These are phyloP conservation scores for Enteromius anoplus DNA, from an alignment of 2,797 vertebrate genomes.

Conservation along the genomic window DNA sequence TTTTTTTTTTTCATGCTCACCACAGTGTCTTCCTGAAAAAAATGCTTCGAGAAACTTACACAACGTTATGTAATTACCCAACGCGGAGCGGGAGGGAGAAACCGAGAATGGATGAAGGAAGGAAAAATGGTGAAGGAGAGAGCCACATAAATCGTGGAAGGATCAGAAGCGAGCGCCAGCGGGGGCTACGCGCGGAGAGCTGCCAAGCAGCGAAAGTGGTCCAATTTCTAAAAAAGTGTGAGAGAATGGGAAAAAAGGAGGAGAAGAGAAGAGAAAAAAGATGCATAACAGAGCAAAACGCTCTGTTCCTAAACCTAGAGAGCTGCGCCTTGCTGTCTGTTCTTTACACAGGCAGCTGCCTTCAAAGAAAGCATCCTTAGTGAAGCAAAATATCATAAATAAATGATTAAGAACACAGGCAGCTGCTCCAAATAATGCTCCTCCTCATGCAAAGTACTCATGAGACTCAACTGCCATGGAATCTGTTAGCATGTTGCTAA, in stretches of 20 bases:
- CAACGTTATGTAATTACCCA: constrained; percentile 43
- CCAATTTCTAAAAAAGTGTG: constrained; percentile 28
- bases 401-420: neutral
- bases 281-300: neutral
- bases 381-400: neutral
- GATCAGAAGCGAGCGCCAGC: constrained; percentile 22
- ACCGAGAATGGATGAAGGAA: constrained; percentile 20
- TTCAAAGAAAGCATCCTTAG: neutral
- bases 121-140: constrained; percentile 21
- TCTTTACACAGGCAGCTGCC: neutral
- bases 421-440: neutral
- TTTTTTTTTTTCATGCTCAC: neutral
- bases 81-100: constrained; percentile 33
- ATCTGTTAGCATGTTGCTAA: neutral
- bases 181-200: constrained; percentile 2
- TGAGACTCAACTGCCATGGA: neutral
- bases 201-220: constrained; percentile 31
- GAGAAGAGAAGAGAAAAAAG: neutral
- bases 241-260: constrained; percentile 12
- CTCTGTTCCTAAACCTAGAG: neutral
- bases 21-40: constrained; percentile 28
- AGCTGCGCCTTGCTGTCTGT: neutral
- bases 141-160: constrained; percentile 37
- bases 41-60: constrained; percentile 29
- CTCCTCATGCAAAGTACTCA: neutral